Evolutionary conservation across 2,113 vertebrate species (phyloP).

Genomic region (Geococcyx californianus): DNA sequence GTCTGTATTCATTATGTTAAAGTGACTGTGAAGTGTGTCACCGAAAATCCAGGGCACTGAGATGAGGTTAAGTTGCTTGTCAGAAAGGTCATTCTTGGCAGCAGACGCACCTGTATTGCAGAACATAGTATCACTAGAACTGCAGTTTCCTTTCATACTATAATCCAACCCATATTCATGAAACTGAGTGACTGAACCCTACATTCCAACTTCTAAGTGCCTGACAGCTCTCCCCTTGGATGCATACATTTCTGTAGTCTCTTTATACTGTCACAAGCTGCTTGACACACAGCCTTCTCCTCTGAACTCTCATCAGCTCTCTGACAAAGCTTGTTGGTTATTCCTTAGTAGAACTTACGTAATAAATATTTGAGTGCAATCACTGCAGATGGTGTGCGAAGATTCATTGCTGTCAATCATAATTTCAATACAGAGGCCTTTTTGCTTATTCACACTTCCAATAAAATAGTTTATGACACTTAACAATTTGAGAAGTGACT

Average conservation of each 20-base stretch:
- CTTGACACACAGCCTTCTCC: conserved; percentile 17
- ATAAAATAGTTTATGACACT: conserved; percentile 6
- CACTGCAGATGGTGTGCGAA: conserved; percentile 21
- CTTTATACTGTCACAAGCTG: conserved; percentile 34
- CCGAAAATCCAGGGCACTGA: background rate
- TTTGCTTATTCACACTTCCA: conserved; percentile 4
- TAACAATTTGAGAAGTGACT: background rate
- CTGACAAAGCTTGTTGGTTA: conserved; percentile 35
- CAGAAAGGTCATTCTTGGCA: background rate
- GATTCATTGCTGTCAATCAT: background rate
- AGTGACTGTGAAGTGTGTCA: background rate
- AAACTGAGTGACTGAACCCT: background rate
- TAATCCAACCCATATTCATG: background rate
- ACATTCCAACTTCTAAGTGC: background rate
- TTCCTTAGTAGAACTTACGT: conserved; percentile 9
- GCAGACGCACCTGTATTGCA: background rate
- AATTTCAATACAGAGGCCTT: conserved; percentile 14
- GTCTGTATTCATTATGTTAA: background rate
- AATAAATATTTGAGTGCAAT: conserved; percentile 30
- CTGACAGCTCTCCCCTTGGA: conserved; percentile 26
- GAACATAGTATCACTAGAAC: background rate
- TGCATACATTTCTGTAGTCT: conserved; percentile 28
- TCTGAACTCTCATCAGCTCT: conserved; percentile 21
- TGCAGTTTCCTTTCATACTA: conserved; percentile 11
- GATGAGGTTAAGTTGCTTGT: background rate